Percentiles rank a stretch among this genome's conserved stretches.
phyloP scores from a whole-genome alignment of 2,888 invertebrate species.

The Aplocera efformata region DNA sequence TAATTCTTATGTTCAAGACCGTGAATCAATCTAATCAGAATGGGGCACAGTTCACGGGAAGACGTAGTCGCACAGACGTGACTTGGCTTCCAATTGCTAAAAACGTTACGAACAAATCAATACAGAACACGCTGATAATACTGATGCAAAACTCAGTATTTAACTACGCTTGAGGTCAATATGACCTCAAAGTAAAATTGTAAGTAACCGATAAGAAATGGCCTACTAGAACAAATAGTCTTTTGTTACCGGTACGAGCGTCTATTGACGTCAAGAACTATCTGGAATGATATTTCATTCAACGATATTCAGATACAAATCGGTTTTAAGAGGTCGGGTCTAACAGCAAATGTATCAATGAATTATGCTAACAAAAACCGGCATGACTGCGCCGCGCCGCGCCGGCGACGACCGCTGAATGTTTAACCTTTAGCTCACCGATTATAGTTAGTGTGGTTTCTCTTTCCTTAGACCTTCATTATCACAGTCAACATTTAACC shows the following conservation, averaged over 20 bases:
- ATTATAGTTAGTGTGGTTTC: slow-evolving; percentile 48
- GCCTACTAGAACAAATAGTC: too few species aligned
- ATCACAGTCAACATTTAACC: slow-evolving; percentile 4
- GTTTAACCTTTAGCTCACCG: slow-evolving; percentile 61
- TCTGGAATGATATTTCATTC: slow-evolving; percentile 44
- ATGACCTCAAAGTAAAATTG: too few species aligned
- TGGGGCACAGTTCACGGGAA: slow-evolving; percentile 17
- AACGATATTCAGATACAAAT: slow-evolving; percentile 58
- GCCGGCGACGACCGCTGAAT: slow-evolving; percentile 48
- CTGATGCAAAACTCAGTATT: too few species aligned
- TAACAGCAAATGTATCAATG: slow-evolving; percentile 51
- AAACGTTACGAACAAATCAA: slow-evolving; percentile 9
- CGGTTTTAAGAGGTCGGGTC: slow-evolving; percentile 32
- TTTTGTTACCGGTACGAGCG: slow-evolving; percentile 2
- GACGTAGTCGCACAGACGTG: slow-evolving; percentile 8
- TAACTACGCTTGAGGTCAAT: too few species aligned
- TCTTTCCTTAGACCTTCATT: slow-evolving; percentile 41
- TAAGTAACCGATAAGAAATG: too few species aligned
- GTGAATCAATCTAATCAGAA: slow-evolving; percentile 17
- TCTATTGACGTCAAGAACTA: slow-evolving; percentile 39
- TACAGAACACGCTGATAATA: too few species aligned
- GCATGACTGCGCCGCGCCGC: slow-evolving; percentile 35
- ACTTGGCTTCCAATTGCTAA: slow-evolving; percentile 7
- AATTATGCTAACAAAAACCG: slow-evolving; percentile 63
- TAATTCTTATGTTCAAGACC: slow-evolving; percentile 4